A percentile compares a stretch with the other conserved stretches of the same genome.
These are phyloP conservation scores for Elanoides forficatus DNA, from an alignment of 2,113 vertebrate species.

Conservation along the genomic window DNA sequence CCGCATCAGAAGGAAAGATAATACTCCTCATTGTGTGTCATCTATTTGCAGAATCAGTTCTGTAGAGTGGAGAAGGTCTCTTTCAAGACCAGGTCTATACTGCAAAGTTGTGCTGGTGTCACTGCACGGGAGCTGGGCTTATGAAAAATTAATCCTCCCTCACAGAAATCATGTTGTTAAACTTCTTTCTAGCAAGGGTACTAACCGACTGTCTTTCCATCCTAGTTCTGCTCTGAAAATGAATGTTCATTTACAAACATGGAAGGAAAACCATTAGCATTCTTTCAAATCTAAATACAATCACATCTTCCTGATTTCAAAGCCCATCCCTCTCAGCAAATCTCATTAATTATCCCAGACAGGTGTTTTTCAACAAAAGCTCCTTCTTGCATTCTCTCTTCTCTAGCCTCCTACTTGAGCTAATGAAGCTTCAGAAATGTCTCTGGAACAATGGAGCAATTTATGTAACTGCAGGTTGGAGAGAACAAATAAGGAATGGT, in stretches of 20 bases:
- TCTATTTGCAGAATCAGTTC: background rate
- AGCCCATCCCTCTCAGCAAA: background rate
- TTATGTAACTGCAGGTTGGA: conserved; percentile 22
- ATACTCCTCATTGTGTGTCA: background rate
- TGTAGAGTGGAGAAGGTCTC: background rate
- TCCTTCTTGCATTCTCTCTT: background rate
- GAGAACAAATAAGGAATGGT: background rate
- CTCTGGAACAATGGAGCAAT: conserved; percentile 40
- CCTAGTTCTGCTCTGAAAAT: background rate
- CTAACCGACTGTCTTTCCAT: background rate
- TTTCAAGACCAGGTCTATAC: background rate
- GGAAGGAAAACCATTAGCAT: background rate
- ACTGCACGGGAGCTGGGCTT: background rate
- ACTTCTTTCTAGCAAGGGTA: background rate
- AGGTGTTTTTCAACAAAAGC: conserved; percentile 51
- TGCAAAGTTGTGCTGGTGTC: background rate
- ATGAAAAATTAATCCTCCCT: background rate
- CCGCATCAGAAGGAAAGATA: background rate
- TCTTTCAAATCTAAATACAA: conserved; percentile 6
- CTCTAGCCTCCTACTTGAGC: background rate
- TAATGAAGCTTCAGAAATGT: conserved; percentile 25
- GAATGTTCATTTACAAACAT: background rate
- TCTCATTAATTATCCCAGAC: conserved; percentile 29
- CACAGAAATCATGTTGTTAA: background rate
- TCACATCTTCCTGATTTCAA: background rate